phyloP scores from a whole-genome alignment of 1,140 invertebrate species.

The Drosophila grimshawi region DNA sequence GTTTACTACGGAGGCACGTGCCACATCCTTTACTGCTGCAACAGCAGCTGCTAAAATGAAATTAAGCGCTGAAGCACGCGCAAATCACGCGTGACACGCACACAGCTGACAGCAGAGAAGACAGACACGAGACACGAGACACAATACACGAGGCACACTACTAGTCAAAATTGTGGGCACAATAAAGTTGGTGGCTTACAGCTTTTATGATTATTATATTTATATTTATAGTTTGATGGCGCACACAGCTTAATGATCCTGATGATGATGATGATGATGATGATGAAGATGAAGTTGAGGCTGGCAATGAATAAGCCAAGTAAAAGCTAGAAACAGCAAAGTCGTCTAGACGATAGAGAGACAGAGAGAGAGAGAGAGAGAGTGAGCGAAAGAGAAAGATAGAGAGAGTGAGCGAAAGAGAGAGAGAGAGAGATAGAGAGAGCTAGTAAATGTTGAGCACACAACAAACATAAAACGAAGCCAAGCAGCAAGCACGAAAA shows the following conservation, averaged over 20 bases:
- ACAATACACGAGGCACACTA: background rate
- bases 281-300: constrained; percentile 24
- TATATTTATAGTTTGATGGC: constrained; percentile 67
- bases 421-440: no score
- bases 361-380: background rate
- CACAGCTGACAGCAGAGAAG: no score
- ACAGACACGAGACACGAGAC: constrained; percentile 10
- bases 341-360: constrained; percentile 55
- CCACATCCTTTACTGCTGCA: constrained; percentile 13
- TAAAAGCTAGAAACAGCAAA: constrained; percentile 21
- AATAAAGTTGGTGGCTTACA: constrained; percentile 38
- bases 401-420: no score
- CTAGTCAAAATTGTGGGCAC: constrained; percentile 24
- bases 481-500: constrained; percentile 20
- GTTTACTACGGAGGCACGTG: constrained; percentile 10
- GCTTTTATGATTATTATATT: constrained; percentile 54
- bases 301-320: constrained; percentile 75
- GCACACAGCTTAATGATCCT: constrained; percentile 40
- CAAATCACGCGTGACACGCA: constrained; percentile 67
- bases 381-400: no score
- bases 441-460: constrained; percentile 9
- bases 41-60: constrained; percentile 44
- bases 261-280: constrained; percentile 39
- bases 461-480: constrained; percentile 74
- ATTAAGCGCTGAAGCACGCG: constrained; percentile 62